A percentile compares a stretch with the other conserved stretches of the same genome.
Conservation (phyloP, 1,140 invertebrate species). For the Solenopsis invicta region DNA sequence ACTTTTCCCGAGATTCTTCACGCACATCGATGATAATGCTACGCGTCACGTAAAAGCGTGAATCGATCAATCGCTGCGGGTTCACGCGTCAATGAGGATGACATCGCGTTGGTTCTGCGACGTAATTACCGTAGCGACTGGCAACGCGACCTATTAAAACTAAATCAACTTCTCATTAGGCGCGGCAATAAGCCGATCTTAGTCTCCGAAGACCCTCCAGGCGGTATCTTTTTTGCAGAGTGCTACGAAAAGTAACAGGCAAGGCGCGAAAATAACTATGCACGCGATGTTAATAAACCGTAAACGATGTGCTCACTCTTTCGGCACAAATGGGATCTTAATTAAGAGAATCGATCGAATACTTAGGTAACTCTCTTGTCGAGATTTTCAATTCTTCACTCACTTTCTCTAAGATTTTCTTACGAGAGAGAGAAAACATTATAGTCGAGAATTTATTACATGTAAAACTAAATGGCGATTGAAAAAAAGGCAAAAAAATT, state of each 20-base stretch:
- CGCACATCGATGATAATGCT: slow-evolving; percentile 11
- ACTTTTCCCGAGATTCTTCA: slow-evolving; percentile 6
- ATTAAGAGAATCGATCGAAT: slow-evolving; percentile 37
- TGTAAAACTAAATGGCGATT: neutral
- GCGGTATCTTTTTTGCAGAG: slow-evolving; percentile 21
- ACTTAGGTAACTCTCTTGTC: neutral
- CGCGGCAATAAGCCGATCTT: slow-evolving; percentile 33
- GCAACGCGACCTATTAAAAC: slow-evolving; percentile 70
- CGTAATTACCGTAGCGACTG: slow-evolving; percentile 36
- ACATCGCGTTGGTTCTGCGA: slow-evolving; percentile 12
- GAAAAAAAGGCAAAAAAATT: neutral
- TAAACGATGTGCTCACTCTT: slow-evolving; percentile 15
- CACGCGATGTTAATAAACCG: slow-evolving; percentile 29
- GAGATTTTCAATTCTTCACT: neutral
- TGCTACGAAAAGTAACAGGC: neutral
- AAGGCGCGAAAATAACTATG: too few relatives aligned
- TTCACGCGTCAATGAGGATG: slow-evolving; percentile 25
- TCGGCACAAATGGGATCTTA: neutral
- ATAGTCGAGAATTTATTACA: neutral
- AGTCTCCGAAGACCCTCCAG: slow-evolving; percentile 1
- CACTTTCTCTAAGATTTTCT: neutral
- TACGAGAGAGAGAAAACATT: neutral
- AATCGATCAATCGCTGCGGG: slow-evolving; percentile 22
- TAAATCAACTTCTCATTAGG: slow-evolving; percentile 73
- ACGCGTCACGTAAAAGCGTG: neutral